phyloP scores from a whole-genome alignment of 2,113 vertebrate genomes.

The Pseudopipra pipra region DNA sequence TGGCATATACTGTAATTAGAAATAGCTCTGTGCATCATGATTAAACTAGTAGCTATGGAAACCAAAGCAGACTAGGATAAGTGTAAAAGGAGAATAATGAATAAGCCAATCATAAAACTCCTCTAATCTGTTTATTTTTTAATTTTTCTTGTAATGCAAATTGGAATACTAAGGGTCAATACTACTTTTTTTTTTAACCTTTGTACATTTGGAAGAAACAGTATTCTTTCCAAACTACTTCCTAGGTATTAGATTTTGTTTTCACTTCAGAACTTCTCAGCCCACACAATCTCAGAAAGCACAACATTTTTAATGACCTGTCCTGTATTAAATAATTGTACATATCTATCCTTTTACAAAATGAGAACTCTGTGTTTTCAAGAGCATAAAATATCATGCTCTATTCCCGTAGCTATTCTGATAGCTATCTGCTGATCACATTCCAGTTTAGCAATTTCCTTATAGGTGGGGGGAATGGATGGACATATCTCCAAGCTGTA shows the following conservation, averaged over 20 bases:
- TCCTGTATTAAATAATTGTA: constrained; percentile 14
- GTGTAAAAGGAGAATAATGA: constrained; percentile 63
- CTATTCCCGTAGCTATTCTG: background rate
- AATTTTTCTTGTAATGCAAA: constrained; percentile 18
- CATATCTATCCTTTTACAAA: background rate
- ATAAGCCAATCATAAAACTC: constrained; percentile 58
- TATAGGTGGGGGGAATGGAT: background rate
- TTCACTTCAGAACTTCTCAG: constrained; percentile 22
- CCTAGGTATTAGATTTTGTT: background rate
- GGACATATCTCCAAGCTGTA: background rate
- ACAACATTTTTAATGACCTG: background rate
- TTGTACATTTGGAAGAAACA: background rate
- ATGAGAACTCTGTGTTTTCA: background rate
- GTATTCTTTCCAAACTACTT: background rate
- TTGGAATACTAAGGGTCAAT: background rate
- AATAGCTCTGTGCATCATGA: constrained; percentile 76
- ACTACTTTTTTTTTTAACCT: background rate
- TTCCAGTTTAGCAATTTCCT: background rate
- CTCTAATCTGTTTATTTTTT: constrained; percentile 67
- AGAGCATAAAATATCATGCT: background rate
- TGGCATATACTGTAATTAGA: constrained; percentile 82
- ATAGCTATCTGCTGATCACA: background rate
- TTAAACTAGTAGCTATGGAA: constrained; percentile 81
- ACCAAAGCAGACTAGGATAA: constrained; percentile 67
- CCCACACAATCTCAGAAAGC: constrained; percentile 1